phyloP scores from a whole-genome alignment of 1,140 invertebrate genomes.

The Drosophila watanabei region DNA sequence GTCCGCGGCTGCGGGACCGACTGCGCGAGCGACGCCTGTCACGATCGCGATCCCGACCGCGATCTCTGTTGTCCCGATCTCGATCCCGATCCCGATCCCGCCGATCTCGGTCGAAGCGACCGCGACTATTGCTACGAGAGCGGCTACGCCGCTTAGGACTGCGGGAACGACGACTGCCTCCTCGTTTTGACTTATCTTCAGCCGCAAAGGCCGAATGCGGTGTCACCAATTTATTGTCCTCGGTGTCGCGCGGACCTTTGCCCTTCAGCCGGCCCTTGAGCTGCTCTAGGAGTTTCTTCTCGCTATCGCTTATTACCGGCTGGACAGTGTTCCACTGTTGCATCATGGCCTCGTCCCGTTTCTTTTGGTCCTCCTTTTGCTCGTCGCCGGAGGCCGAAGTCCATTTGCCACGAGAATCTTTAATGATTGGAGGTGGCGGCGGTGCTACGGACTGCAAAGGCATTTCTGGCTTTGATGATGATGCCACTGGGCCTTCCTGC shows the following conservation, averaged over 20 bases:
- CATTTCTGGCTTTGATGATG: slow-evolving; percentile 12
- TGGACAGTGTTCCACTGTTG: slow-evolving; percentile 88
- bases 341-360: slow-evolving; percentile 86
- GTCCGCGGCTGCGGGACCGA: slow-evolving; percentile 55
- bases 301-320: slow-evolving; percentile 87
- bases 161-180: slow-evolving; percentile 28
- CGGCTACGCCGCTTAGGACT: slow-evolving; percentile 60
- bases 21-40: slow-evolving; percentile 49
- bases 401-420: slow-evolving; percentile 79
- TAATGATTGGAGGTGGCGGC: slow-evolving; percentile 65
- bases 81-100: slow-evolving; percentile 46
- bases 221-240: slow-evolving; percentile 39
- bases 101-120: slow-evolving; percentile 45
- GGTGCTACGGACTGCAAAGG: slow-evolving; percentile 39
- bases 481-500: slow-evolving; percentile 84
- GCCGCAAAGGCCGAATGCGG: slow-evolving; percentile 2
- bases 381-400: slow-evolving; percentile 41
- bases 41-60: slow-evolving; percentile 48
- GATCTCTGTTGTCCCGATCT: slow-evolving; percentile 55
- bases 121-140: slow-evolving; percentile 70
- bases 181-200: slow-evolving; percentile 54
- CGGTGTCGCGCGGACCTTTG: slow-evolving; percentile 49
- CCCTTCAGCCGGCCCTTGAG: slow-evolving; percentile 87
- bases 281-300: slow-evolving; percentile 87
- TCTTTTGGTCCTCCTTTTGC: slow-evolving; percentile 59